Conservation (phyloP, 1,140 invertebrate species). For the Maniola jurtina region DNA sequence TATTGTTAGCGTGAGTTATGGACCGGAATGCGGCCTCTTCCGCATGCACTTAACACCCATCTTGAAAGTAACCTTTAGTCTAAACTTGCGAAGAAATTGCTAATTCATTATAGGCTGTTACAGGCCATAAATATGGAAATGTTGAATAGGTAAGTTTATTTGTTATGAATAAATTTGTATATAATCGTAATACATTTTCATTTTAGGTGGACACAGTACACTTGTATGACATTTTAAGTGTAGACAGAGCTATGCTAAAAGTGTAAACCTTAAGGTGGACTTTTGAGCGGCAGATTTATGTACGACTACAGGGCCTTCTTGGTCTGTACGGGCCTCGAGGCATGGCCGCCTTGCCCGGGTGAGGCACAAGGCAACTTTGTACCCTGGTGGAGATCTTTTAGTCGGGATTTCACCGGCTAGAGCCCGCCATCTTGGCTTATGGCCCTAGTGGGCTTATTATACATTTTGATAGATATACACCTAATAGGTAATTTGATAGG, state of each 20-base stretch:
- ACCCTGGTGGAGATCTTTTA: no score
- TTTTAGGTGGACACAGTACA: no score
- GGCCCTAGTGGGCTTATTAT: no score
- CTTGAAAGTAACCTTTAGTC: conserved; percentile 39
- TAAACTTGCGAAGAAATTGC: conserved; percentile 41
- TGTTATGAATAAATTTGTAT: conserved; percentile 13
- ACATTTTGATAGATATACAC: no score
- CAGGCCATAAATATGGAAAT: conserved; percentile 10
- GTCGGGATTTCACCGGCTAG: no score
- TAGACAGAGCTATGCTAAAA: not conserved
- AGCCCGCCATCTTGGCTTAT: no score
- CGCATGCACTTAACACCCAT: conserved; percentile 47
- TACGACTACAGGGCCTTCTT: no score
- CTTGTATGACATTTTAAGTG: not conserved
- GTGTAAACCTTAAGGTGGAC: not conserved
- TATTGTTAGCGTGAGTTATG: conserved; percentile 73
- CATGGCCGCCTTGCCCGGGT: no score
- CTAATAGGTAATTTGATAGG: no score
- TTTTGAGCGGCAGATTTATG: no score
- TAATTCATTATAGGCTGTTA: conserved; percentile 24
- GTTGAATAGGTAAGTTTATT: conserved; percentile 7
- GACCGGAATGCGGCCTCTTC: conserved; percentile 57
- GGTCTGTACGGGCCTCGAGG: no score
- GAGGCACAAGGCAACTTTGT: no score
- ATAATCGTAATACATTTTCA: not conserved